Evolutionary conservation across 1,140 invertebrate species (phyloP), one percentile per base, ranked within the genome.

Genomic region (Globodera ellingtonae): DNA sequence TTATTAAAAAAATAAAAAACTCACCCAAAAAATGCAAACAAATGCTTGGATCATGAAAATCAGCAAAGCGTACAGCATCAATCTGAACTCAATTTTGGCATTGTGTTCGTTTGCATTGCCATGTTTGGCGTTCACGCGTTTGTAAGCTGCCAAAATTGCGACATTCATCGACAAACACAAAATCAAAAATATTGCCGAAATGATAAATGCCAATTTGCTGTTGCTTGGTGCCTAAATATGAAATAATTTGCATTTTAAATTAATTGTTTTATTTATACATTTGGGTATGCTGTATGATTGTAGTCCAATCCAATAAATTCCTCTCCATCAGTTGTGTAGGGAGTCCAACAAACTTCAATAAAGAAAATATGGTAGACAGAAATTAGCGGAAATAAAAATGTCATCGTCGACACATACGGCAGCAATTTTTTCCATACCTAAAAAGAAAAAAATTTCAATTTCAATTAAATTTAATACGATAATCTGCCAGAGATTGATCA

Each of bases 201-300:
- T 44, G 2, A 70, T 70, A 18, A 47, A 35, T 6, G 46, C 35
- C 67, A 70, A 47, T 70, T 70, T 70, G 67, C 67, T 70, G 67
- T 70, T 70, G 21, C 67, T 70, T n/a, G 67, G 67, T 18, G 67
- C 67, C 67, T 70, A 21, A 67, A 67, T 10, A 21, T 21, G 10
- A 70, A 62, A 62, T 62, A 6, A 18, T 62, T 62, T 15, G 1
- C 0, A 65, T 65, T 21, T 65, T 21, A 65, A 13, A 65, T 65
- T 65, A 13, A 21, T 65, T 21, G 13, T 21, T 65, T 62, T 13
- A 2, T 2, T 13, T 44, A 10, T 44, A 70, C 67, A 47, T 70
- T 70, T 44, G 67, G 67, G 6, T 70, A 44, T 3, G 21, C 67
- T 18, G 0, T 18, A 47, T 70, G 67, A 21, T 70, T 18, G n/a